Evolutionary conservation across 2,888 invertebrate genomes (phyloP), one percentile per base, ranked within the genome.

Genomic region (Rapana venosa): DNA sequence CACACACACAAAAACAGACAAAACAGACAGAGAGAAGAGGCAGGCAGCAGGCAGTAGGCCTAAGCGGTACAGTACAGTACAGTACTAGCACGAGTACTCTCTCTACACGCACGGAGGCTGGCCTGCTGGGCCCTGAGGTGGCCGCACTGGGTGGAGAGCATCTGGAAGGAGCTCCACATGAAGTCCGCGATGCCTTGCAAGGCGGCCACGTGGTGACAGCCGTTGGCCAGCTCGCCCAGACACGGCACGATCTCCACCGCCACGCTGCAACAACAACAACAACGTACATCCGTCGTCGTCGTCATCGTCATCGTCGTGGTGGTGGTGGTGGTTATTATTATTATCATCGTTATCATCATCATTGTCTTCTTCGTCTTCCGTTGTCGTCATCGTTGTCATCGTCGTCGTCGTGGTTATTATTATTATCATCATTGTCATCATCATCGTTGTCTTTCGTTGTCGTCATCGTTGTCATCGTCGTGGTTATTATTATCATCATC

Each of bases 141-240:
- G 0, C 56, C 11, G 66, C 86, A 86, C 26, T 66, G 32, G 0
- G 15, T 26, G 20, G 61, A 26, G 32, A 87, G 32, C 5, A 87
- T 47, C 15, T 32, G 36, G 66, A 87, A 87, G 36, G 87, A n/a
- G 47, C 35, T 70, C 87, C 87, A 87, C 74, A 87, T 32, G 47
- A 87, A 87, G 47, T 87, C 74, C 6, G 87, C 70, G 22, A 87
- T 87, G 70, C 2, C n/a, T 47, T 74, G 87, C 87, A 87, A 47
- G 47, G 13, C 2, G 5, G 47, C n/a, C 74, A 87, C 87, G n/a
- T 74, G 87, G 30, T 87, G 74, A n/a, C 87, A 87, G n/a, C 87
- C 87, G 26, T 87, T 87, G 87, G 87, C 87, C 74, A 87, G 87
- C 26, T 74, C 74, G 4, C 36, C n/a, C 74, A 87, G 87, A 47